These are phyloP conservation scores for Acromyrmex echinatior DNA, from an alignment of 1,140 invertebrate genomes.

Conservation along the genomic window DNA sequence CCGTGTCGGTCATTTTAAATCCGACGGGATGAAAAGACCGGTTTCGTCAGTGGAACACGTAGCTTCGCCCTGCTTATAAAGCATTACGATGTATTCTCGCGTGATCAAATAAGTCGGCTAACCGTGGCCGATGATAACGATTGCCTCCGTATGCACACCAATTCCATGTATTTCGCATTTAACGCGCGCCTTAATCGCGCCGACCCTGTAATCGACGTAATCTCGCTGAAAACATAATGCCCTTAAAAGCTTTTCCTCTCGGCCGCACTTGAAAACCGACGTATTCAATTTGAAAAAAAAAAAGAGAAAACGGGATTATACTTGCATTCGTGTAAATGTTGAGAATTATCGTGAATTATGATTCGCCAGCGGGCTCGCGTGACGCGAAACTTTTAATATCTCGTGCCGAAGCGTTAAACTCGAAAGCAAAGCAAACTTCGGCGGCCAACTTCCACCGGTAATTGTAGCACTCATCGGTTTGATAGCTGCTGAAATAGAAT, in stretches of 20 bases:
- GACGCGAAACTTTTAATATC: constrained; percentile 72
- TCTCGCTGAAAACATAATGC: constrained; percentile 3
- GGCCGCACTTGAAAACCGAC: constrained; percentile 1
- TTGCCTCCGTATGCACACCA: not conserved
- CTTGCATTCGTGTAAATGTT: constrained; percentile 67
- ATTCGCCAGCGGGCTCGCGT: constrained; percentile 66
- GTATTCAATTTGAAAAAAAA: constrained; percentile 29
- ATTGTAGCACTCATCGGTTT: constrained; percentile 69
- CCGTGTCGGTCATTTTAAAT: constrained; percentile 36
- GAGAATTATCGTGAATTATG: constrained; percentile 71
- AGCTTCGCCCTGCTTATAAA: constrained; percentile 20
- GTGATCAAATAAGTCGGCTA: constrained; percentile 39
- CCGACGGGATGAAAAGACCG: constrained; percentile 6
- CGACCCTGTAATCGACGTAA: constrained; percentile 11
- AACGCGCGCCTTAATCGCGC: not conserved
- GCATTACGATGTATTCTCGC: constrained; percentile 29
- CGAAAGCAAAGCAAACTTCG: constrained; percentile 73
- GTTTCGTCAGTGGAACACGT: constrained; percentile 16
- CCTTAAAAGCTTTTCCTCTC: constrained; percentile 10
- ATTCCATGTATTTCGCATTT: constrained; percentile 1
- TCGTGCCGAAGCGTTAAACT: constrained; percentile 69
- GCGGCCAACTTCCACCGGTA: constrained; percentile 46
- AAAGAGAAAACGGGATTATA: constrained; percentile 41
- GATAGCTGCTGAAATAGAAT: constrained; percentile 65
- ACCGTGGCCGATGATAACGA: constrained; percentile 13